These are phyloP conservation scores for Euura saliciscinereae DNA, from an alignment of 1,140 invertebrate genomes.

Conservation along the genomic window DNA sequence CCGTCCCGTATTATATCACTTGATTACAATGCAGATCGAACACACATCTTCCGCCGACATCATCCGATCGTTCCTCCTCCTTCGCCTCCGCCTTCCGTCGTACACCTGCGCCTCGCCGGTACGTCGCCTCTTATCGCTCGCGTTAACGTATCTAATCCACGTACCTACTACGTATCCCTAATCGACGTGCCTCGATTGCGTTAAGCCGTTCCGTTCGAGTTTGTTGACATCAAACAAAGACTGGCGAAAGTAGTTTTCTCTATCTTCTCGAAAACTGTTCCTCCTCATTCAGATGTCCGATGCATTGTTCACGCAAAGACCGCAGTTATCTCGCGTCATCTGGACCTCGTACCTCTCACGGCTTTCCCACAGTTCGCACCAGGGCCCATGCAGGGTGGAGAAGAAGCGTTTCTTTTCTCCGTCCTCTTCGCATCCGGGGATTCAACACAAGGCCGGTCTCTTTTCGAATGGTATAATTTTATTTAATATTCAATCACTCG, in stretches of 20 bases:
- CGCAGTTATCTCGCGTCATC: not conserved
- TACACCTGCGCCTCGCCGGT: not conserved
- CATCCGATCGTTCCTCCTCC: not conserved
- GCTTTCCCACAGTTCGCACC: not conserved
- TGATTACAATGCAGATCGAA: conserved; percentile 7
- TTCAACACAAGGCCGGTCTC: not conserved
- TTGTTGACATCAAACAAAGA: no score
- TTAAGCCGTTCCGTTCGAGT: no score
- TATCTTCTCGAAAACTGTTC: no score
- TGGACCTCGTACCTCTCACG: not conserved
- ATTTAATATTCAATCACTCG: not conserved
- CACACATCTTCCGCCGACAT: conserved; percentile 5
- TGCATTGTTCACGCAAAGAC: not conserved
- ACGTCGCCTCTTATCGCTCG: not conserved
- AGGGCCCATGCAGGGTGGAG: not conserved
- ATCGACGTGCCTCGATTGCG: no score
- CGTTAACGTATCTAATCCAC: no score
- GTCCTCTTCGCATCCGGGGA: no score
- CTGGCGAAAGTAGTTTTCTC: no score
- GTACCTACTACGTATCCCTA: no score
- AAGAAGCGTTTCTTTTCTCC: no score
- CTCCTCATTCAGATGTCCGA: no score
- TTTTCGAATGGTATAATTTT: not conserved
- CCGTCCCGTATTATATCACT: not conserved
- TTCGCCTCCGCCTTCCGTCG: not conserved